Conservation (phyloP, 2,888 invertebrate genomes). For the Trachelus troglodyta region DNA sequence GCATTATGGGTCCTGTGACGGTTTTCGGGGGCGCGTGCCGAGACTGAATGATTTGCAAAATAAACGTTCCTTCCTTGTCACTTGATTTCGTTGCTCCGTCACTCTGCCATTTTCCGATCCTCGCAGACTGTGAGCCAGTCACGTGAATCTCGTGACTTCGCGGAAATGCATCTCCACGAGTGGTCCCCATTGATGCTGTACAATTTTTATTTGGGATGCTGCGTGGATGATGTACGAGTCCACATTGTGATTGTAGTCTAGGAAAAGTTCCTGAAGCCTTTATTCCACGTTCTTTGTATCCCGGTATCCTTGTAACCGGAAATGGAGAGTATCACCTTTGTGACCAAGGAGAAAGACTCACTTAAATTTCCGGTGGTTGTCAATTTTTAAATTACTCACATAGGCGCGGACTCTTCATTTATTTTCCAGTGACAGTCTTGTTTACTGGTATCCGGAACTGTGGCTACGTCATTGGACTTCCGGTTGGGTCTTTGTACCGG, state of each 20-base stretch:
- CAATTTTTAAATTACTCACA: background rate
- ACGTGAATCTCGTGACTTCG: constrained; percentile 27
- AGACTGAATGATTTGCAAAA: constrained; percentile 22
- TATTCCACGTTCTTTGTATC: background rate
- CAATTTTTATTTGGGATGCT: background rate
- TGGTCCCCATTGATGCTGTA: background rate
- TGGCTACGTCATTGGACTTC: background rate
- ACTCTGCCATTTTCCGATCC: background rate
- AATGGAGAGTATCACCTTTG: background rate
- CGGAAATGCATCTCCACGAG: constrained; percentile 14
- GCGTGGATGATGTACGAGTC: constrained; percentile 7
- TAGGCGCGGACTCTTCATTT: background rate
- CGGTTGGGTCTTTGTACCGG: background rate
- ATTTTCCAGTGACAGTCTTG: background rate
- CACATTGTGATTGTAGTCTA: background rate
- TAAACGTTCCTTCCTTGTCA: background rate
- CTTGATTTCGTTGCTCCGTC: background rate
- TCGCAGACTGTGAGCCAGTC: background rate
- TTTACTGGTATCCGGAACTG: background rate
- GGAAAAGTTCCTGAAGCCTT: background rate
- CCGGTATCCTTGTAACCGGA: background rate
- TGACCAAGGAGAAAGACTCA: background rate
- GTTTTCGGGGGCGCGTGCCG: constrained; percentile 36
- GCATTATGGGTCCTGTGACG: constrained; percentile 3
- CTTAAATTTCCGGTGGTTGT: background rate